Conservation (phyloP, 2,113 vertebrate genomes). For the Fregetta grallaria region DNA sequence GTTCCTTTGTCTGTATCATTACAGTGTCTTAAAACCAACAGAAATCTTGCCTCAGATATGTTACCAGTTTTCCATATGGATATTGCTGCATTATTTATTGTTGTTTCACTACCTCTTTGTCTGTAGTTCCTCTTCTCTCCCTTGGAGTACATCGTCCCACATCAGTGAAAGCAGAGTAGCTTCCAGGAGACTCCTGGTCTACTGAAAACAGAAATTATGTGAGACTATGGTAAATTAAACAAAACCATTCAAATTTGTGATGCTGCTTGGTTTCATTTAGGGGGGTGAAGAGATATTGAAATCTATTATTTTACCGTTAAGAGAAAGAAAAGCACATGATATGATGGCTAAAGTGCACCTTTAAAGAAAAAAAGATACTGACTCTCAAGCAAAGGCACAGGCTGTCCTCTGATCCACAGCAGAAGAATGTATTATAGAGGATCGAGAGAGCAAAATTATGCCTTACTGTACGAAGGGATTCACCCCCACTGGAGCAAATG, state of each 20-base stretch:
- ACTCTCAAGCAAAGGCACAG: not conserved
- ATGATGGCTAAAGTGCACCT: not conserved
- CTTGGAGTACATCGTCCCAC: slow-evolving; percentile 79
- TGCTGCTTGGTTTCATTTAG: not conserved
- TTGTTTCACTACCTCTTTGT: slow-evolving; percentile 87
- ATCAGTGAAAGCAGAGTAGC: slow-evolving; percentile 83
- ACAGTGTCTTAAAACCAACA: not conserved
- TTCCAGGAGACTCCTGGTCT: slow-evolving; percentile 88
- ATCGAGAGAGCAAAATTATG: not conserved
- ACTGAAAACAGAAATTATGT: slow-evolving; percentile 69
- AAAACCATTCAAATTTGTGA: not conserved
- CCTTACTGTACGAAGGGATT: not conserved
- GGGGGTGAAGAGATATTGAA: not conserved
- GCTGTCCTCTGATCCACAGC: not conserved
- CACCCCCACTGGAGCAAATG: not conserved
- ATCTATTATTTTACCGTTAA: not conserved
- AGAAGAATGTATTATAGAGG: not conserved
- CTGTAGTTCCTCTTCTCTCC: slow-evolving; percentile 84
- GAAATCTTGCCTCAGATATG: not conserved
- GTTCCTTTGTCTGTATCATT: not conserved
- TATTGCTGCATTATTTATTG: not conserved
- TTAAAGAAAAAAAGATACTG: not conserved
- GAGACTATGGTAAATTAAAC: not conserved
- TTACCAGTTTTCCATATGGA: not conserved
- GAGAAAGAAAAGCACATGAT: not conserved